Evolutionary conservation across 2,113 vertebrate genomes (phyloP), one percentile per base, ranked within the genome.

Genomic region (Colistium nudipinnis): DNA sequence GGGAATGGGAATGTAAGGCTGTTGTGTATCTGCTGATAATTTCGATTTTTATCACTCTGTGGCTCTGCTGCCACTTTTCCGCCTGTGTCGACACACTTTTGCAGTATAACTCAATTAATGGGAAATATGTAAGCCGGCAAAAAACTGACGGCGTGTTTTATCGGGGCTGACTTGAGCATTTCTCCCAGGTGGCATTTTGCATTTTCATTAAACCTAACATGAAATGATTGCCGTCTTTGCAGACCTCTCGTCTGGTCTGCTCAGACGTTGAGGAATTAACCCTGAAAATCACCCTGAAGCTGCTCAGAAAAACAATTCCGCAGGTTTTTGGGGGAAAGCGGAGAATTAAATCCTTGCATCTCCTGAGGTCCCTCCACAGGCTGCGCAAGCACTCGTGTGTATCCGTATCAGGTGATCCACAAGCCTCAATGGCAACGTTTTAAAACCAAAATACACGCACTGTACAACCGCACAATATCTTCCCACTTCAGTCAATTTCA

Each of bases 161-260:
- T 22, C 9, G 38, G 7, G 57, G 49, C 55, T 52, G 56, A 74
- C 33, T 48, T 14, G 7, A 59, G 41, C 31, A 0, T 12, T 44
- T 65, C 80, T 59, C 30, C 35, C 39, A 45, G 24, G 38, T 38
- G 38, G 30, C 24, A 14, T 62, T 80, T 72, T 68, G 47, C 35
- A 41, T 76, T 78, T 68, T 62, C 20, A 71, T 71, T 69, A 31
- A 60, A 59, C 59, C 33, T 63, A 45, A 63, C 60, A 62, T 33
- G 48, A 77, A 17, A 20, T n/a, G 1, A 66, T 49, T 24, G 28
- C 31, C 12, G 11, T 13, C 1, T 9, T 33, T 43, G 17, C 4
- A 41, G 20, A 60, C 25, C 41, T 10, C 11, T 47, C 27, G n/a
- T 51, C 17, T 53, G 27, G 13, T 33, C 51, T 64, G 7, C 30